Conservation (phyloP, 2,888 invertebrate species). For the Autographa gamma region DNA sequence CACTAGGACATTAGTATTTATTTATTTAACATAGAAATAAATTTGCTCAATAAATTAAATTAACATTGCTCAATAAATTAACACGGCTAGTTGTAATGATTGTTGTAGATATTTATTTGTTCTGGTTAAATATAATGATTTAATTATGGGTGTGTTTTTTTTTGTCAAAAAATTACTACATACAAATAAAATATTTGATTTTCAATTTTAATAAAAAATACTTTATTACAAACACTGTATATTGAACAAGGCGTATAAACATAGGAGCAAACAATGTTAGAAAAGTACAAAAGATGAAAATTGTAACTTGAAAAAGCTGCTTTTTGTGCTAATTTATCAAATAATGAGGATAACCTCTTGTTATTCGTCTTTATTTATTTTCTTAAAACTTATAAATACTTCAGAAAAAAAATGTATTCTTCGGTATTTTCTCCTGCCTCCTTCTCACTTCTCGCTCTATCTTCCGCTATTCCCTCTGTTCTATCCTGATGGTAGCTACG, state of each 20-base stretch:
- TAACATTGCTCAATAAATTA: constrained; percentile 14
- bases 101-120: constrained; percentile 41
- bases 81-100: constrained; percentile 21
- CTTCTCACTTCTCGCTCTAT: not conserved
- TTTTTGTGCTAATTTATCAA: no score
- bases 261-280: no score
- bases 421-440: not conserved
- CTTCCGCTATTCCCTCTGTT: constrained; percentile 12
- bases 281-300: no score
- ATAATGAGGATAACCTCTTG: no score
- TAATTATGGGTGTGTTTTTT: constrained; percentile 8
- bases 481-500: constrained; percentile 18
- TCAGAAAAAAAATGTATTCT: not conserved
- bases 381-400: no score
- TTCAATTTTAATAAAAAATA: no score
- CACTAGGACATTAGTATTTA: constrained; percentile 76
- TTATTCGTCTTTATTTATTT: no score
- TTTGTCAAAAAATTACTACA: not conserved
- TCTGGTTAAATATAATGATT: constrained; percentile 34
- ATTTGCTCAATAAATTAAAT: constrained; percentile 35
- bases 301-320: no score
- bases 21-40: constrained; percentile 35
- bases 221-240: no score
- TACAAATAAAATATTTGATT: no score
- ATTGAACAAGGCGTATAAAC: no score